Evolutionary conservation across 2,888 invertebrate genomes (phyloP), one percentile per base, ranked within the genome.

Genomic region (Silvanus unidentatus): DNA sequence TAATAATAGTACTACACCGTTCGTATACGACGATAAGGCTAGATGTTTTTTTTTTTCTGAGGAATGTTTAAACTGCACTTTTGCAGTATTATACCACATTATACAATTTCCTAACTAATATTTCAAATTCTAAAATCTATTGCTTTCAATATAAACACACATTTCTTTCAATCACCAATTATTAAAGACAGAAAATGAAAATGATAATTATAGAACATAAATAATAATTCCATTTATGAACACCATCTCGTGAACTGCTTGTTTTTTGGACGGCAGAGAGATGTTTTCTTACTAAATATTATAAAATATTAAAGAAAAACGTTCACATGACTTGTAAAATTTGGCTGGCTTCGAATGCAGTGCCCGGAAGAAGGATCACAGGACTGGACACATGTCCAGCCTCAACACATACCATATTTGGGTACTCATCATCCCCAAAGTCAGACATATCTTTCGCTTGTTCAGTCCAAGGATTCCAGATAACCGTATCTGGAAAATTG

Each of bases 401-500:
- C 74, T 96, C 96, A 50, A 97, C 91, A 72, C 96, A 97, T 58
- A 96, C 80, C 95, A 97, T 95, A 71, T 90, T 91, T 8, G 90
- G 91, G 73, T 91, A 96, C 73, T 96, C 95, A 65, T 94, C 93
- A 72, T 95, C 93, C n/a, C 93, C 95, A 70, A 96, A 93, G 74
- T 96, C 96, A 2, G 84, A 79, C 75, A 95, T 90, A 69, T 91
- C 91, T 61, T 90, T 86, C 16, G 95, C 94, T 70, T 88, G 88
- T 62, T 94, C 93, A 54, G 85, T 76, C 96, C 96, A 96, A 0
- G 96, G 96, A 77, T 96, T 96, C 96, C 96, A 97, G 54, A 96
- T 82, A 54, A 96, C 96, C 75, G 94, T 93, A 65, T 95, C 95
- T 1, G 94, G 92, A 69, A 96, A 90, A 75, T 95, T 94, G 72